Percentiles rank a stretch among this genome's conserved stretches.
Evolutionary conservation across 1,140 invertebrate genomes (phyloP).

Genomic region (Heliconius congener): DNA sequence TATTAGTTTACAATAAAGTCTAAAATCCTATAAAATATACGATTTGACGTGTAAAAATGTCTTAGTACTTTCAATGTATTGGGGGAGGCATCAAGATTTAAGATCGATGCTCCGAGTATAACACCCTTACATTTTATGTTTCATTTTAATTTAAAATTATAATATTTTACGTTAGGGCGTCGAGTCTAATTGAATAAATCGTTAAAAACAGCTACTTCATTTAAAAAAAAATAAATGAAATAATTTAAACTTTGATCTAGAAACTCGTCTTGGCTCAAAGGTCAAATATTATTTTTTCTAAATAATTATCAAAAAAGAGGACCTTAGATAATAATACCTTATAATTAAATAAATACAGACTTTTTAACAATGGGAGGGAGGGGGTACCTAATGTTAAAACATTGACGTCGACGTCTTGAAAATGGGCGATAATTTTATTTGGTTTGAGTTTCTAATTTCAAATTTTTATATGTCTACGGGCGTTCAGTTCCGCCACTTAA

Average conservation of each 20-base stretch:
- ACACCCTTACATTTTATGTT: neutral
- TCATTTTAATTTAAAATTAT: slow-evolving; percentile 7
- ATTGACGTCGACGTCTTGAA: too few species aligned
- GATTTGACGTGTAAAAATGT: neutral
- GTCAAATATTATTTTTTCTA: too few species aligned
- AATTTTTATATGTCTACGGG: too few species aligned
- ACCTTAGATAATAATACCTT: too few species aligned
- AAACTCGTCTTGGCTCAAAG: too few species aligned
- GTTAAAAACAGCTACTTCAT: neutral
- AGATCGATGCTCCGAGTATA: slow-evolving; percentile 52
- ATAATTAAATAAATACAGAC: too few species aligned
- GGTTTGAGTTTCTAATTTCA: too few species aligned
- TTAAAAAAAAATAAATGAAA: neutral
- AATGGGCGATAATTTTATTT: too few species aligned
- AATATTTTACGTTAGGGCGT: neutral
- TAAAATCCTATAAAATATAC: neutral
- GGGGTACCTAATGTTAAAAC: too few species aligned
- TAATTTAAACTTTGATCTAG: neutral
- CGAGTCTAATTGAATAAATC: neutral
- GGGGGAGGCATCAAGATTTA: slow-evolving; percentile 53
- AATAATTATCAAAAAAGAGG: too few species aligned
- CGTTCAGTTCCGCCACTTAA: too few species aligned
- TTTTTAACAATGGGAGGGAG: too few species aligned
- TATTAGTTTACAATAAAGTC: slow-evolving; percentile 9
- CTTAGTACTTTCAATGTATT: slow-evolving; percentile 49